phyloP scores from a whole-genome alignment of 2,888 invertebrate genomes.

The Cosmia trapezina region DNA sequence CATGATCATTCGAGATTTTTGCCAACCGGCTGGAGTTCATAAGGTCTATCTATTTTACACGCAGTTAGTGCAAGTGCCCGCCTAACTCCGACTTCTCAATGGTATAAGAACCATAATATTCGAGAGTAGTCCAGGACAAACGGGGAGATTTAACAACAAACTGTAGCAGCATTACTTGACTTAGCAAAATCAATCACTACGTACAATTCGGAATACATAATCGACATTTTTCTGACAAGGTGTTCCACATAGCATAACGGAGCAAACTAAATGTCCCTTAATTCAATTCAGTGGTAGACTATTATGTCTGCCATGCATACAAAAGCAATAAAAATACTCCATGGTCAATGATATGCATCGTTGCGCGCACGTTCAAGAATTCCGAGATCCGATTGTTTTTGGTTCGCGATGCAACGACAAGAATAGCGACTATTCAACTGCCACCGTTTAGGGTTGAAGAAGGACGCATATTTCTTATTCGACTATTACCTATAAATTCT shows the following conservation, averaged over 20 bases:
- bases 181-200: background rate
- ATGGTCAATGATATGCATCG: conserved; percentile 71
- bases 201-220: background rate
- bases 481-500: background rate
- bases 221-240: conserved; percentile 12
- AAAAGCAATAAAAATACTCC: conserved; percentile 59
- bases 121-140: background rate
- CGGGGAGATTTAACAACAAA: background rate
- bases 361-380: conserved; percentile 71
- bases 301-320: conserved; percentile 59
- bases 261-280: conserved; percentile 41
- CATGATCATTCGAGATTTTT: conserved; percentile 25
- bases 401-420: conserved; percentile 63
- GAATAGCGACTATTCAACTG: conserved; percentile 54
- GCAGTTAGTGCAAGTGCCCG: background rate
- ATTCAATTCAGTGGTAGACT: conserved; percentile 45
- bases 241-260: conserved; percentile 41
- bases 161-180: conserved; percentile 12
- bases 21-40: background rate
- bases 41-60: background rate
- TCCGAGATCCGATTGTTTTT: conserved; percentile 70
- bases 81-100: background rate
- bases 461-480: conserved; percentile 31
- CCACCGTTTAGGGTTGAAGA: conserved; percentile 46
- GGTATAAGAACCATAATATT: background rate